Base-by-base conservation (phyloP, 2,888 invertebrate species). In the Clepsis dumicolana region DNA sequence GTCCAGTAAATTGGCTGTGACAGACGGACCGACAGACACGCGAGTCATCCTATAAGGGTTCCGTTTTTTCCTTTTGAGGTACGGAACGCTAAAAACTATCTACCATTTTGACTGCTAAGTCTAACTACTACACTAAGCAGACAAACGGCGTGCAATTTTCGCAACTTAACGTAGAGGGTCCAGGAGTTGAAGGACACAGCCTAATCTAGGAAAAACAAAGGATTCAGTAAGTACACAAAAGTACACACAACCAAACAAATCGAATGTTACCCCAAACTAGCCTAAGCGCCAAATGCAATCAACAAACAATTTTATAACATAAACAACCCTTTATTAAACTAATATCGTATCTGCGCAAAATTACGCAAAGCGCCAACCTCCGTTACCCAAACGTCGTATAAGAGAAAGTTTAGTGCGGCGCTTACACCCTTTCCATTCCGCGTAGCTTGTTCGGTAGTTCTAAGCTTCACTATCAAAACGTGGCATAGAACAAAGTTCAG, bases 401-500 rank as follows among this genome's bases (percentile, higher is more conserved):
- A 4, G 1, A 21, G 4, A 10, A 48, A 18, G 0, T 21, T 21
- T 12, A 21, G 1, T 48, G 10, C 12, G 48, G 48, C 48, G 18
- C 21, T 48, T 48, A 48, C 12, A 3, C 8, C 21, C 2, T 48
- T 48, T 48, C 10, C 4, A 1, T 21, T 21, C 18, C 3, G 12
- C 10, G 7, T 35, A 35, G 35, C 35, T 7, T n/a, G 62, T 29
- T 56, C 27, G n/a, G 38, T 53, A 53, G 54, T 35, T 10, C 32
- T 32, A 57, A 57, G 44, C 61, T 65, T 16, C 44, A 61, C 10
- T 71, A n/a, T 64, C 67, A 64, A 72, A 76, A 77, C 7, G 29
- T 29, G 4, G 29, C 7, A 29, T 29, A 3, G 3, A 4, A 29
- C 29, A 29, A 29, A 29, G 29, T 4, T 29, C 29, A 7, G 29